Conservation (phyloP, 2,888 invertebrate species). For the Agrilus cyanescens region DNA sequence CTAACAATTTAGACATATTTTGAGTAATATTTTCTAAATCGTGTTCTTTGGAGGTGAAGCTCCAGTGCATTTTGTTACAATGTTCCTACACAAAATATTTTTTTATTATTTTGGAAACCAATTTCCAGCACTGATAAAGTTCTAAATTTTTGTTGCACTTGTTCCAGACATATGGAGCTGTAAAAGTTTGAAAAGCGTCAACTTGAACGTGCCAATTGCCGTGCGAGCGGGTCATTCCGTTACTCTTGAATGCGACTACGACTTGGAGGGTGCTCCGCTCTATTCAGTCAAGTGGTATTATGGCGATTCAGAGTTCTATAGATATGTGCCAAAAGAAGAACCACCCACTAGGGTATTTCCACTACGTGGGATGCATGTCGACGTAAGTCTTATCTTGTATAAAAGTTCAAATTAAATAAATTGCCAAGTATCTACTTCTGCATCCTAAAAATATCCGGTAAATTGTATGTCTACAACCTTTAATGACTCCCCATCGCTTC, state of each 20-base stretch:
- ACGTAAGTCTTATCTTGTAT: constrained; percentile 45
- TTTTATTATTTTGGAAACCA: too few relatives aligned
- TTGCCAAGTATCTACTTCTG: neutral
- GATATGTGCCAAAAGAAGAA: constrained; percentile 59
- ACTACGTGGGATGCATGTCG: constrained; percentile 55
- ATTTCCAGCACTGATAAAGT: too few relatives aligned
- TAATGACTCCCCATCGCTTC: neutral
- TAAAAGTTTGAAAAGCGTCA: constrained; percentile 29
- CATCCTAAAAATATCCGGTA: neutral
- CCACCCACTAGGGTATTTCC: constrained; percentile 59
- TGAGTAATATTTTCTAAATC: too few relatives aligned
- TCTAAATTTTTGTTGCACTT: constrained; percentile 2
- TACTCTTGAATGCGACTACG: constrained; percentile 34
- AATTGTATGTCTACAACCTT: neutral
- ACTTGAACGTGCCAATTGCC: constrained; percentile 31
- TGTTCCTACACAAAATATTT: too few relatives aligned
- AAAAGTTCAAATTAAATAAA: constrained; percentile 1
- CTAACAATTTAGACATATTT: too few relatives aligned
- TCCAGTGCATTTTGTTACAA: too few relatives aligned
- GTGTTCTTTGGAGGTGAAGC: too few relatives aligned
- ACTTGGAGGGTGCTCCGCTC: constrained; percentile 42
- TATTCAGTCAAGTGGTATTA: constrained; percentile 71
- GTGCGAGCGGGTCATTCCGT: constrained; percentile 34
- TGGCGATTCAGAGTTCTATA: constrained; percentile 62
- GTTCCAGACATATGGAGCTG: constrained; percentile 30